phyloP scores from a whole-genome alignment of 1,140 invertebrate species.

The Ips typographus region DNA sequence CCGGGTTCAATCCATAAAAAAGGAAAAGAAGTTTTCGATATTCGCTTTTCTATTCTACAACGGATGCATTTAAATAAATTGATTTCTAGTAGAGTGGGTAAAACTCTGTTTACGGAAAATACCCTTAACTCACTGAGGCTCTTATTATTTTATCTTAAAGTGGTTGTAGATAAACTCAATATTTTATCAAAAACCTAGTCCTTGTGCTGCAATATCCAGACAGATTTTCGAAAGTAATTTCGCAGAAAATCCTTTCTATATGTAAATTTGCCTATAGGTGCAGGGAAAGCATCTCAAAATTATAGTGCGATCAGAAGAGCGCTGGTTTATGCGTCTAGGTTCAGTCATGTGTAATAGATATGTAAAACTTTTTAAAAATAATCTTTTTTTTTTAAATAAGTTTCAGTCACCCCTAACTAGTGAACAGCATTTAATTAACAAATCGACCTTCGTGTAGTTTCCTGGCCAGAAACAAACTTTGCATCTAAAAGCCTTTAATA shows the following conservation, averaged over 20 bases:
- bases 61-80: too few relatives aligned
- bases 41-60: too few relatives aligned
- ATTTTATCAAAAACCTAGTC: conserved; percentile 11
- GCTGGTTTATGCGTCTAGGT: conserved; percentile 24
- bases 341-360: conserved; percentile 11
- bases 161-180: background rate
- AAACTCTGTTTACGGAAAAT: too few relatives aligned
- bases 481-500: conserved; percentile 28
- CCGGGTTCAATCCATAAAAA: conserved; percentile 7
- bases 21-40: too few relatives aligned
- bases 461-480: conserved; percentile 2
- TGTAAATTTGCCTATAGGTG: conserved; percentile 32
- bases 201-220: conserved; percentile 20
- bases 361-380: background rate
- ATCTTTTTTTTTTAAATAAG: too few relatives aligned
- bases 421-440: too few relatives aligned
- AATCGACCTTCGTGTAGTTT: too few relatives aligned
- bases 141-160: too few relatives aligned
- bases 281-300: conserved; percentile 26
- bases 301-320: conserved; percentile 23
- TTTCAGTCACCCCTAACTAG: too few relatives aligned
- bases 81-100: too few relatives aligned
- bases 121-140: too few relatives aligned
- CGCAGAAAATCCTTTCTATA: conserved; percentile 33
- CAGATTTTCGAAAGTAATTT: conserved; percentile 31